Percentiles rank a stretch among this genome's conserved stretches.
phyloP scores from a whole-genome alignment of 2,113 vertebrate species.

The Ictalurus punctatus region DNA sequence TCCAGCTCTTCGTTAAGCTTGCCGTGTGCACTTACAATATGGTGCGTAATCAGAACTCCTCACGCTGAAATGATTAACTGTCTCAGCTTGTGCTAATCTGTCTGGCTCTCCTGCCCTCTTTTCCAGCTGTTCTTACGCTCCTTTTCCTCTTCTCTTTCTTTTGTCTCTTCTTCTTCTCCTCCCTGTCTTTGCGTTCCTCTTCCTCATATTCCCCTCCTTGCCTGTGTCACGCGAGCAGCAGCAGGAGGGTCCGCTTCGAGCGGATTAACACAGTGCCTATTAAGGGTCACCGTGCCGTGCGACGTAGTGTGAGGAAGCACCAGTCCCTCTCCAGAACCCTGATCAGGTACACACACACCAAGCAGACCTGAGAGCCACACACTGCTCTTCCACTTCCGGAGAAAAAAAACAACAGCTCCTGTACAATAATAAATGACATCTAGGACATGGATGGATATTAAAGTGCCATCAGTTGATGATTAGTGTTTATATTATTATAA shows the following conservation, averaged over 20 bases:
- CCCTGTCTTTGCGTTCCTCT: conserved; percentile 52
- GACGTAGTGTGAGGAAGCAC: conserved; percentile 82
- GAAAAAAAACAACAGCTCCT: not conserved
- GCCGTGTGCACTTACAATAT: not conserved
- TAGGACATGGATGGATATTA: not conserved
- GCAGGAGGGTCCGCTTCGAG: conserved; percentile 92
- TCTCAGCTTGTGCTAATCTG: conserved; percentile 50
- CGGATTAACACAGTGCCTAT: conserved; percentile 91
- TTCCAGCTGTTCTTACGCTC: conserved; percentile 66
- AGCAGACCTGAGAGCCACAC: not conserved
- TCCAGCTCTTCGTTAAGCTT: not conserved
- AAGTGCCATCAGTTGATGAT: not conserved
- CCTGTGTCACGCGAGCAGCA: conserved; percentile 70
- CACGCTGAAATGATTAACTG: conserved; percentile 19
- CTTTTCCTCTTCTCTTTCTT: conserved; percentile 60
- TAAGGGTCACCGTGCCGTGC: conserved; percentile 81
- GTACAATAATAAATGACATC: not conserved
- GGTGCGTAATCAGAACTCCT: not conserved
- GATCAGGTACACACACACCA: conserved; percentile 83
- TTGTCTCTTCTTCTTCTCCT: conserved; percentile 58
- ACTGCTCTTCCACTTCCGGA: not conserved
- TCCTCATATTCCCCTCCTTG: conserved; percentile 36
- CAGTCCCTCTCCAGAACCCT: conserved; percentile 90
- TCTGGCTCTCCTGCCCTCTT: conserved; percentile 34
- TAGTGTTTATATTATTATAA: not conserved